A percentile compares a stretch with the other conserved stretches of the same genome.
These are phyloP conservation scores for Cydia fagiglandana DNA, from an alignment of 1,140 invertebrate species.

Conservation along the genomic window DNA sequence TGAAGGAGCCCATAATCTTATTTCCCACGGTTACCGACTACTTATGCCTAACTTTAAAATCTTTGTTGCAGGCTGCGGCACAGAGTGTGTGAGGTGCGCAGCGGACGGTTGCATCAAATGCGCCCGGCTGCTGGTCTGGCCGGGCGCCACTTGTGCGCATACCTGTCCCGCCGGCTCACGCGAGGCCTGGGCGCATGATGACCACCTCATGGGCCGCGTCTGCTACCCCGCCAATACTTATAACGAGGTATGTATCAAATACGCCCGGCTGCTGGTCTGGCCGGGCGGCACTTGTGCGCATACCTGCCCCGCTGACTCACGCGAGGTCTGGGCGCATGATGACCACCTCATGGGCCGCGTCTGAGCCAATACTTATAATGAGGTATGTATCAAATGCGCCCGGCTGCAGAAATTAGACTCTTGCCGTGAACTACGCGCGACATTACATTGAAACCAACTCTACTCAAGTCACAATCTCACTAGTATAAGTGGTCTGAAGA, in stretches of 20 bases:
- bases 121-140: conserved; percentile 65
- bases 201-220: conserved; percentile 71
- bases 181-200: conserved; percentile 71
- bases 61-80: conserved; percentile 59
- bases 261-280: no score
- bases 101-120: conserved; percentile 71
- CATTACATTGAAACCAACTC: not conserved
- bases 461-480: not conserved
- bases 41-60: not conserved
- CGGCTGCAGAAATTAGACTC: no score
- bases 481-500: not conserved
- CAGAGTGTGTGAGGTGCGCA: conserved; percentile 68
- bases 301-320: conserved; percentile 42
- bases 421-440: not conserved
- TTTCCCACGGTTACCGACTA: not conserved
- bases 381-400: conserved; percentile 46
- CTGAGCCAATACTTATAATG: conserved; percentile 57
- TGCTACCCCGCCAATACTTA: conserved; percentile 69
- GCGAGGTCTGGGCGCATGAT: no score
- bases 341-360: conserved; percentile 52
- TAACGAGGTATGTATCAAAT: conserved; percentile 58
- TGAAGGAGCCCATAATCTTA: no score
- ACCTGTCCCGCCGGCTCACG: conserved; percentile 65
- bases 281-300: conserved; percentile 34
- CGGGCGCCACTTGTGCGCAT: conserved; percentile 58